phyloP scores from a whole-genome alignment of 2,797 vertebrate genomes.

The Xenentodon cancila region DNA sequence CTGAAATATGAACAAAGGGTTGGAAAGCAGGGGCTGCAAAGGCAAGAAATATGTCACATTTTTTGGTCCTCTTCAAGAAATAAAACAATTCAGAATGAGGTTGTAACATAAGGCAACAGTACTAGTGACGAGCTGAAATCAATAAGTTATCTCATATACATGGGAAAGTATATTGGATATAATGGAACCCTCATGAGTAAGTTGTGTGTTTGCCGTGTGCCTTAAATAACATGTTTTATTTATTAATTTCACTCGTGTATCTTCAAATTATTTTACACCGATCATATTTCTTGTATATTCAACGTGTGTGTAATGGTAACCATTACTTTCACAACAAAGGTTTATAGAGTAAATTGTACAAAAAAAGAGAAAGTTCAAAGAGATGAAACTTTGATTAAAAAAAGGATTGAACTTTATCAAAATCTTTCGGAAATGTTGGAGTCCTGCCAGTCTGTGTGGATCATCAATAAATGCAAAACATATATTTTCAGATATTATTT shows the following conservation, averaged over 20 bases:
- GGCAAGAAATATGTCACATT: constrained; percentile 34
- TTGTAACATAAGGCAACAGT: constrained; percentile 38
- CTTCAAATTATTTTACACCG: constrained; percentile 30
- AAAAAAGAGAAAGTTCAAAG: neutral
- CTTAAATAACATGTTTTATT: constrained; percentile 12
- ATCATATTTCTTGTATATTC: constrained; percentile 4
- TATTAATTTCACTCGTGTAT: constrained; percentile 28
- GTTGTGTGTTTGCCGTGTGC: constrained; percentile 5
- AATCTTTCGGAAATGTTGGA: constrained; percentile 12
- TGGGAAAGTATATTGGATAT: constrained; percentile 10
- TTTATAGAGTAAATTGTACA: too few relatives aligned
- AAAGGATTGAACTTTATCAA: constrained; percentile 3
- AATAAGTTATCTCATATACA: constrained; percentile 26
- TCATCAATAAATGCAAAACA: constrained; percentile 24
- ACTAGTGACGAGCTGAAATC: constrained; percentile 12
- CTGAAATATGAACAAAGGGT: constrained; percentile 35
- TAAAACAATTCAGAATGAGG: constrained; percentile 17
- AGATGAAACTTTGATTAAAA: constrained; percentile 3
- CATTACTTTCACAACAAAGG: constrained; percentile 10
- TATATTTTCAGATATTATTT: constrained; percentile 5
- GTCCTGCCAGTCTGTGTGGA: neutral
- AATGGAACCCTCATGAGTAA: constrained; percentile 12
- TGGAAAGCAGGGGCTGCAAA: constrained; percentile 24
- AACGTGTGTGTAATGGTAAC: constrained; percentile 15
- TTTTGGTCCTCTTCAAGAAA: constrained; percentile 42